Conservation (phyloP, 2,888 invertebrate genomes). For the Latheticus oryzae region DNA sequence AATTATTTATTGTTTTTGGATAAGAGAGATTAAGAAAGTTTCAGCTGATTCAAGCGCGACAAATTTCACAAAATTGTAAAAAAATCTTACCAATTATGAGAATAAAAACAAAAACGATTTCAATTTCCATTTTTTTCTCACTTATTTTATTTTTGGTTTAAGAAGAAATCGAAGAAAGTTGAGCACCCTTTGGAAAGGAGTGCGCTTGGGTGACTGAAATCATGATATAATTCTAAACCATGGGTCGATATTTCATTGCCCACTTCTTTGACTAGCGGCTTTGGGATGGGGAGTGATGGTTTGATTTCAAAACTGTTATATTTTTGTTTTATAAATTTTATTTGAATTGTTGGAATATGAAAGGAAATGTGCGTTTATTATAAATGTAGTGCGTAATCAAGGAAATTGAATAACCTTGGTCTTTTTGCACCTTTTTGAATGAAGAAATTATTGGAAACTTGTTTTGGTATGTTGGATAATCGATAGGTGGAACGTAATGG, state of each 20-base stretch:
- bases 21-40: background rate
- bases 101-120: background rate
- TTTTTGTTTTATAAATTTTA: too few species aligned
- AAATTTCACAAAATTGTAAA: background rate
- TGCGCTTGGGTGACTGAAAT: constrained; percentile 9
- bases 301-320: too few species aligned
- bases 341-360: too few species aligned
- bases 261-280: too few species aligned
- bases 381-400: background rate
- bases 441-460: constrained; percentile 1
- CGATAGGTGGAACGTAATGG: too few species aligned
- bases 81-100: background rate
- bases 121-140: constrained; percentile 3
- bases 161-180: constrained; percentile 12
- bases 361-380: too few species aligned
- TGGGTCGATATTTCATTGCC: too few species aligned
- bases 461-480: too few species aligned
- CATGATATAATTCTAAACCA: too few species aligned
- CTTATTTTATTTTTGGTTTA: background rate
- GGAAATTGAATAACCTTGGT: constrained; percentile 4
- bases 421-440: background rate
- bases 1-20: background rate
- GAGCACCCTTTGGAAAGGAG: constrained; percentile 16
- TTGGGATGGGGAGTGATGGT: too few species aligned
- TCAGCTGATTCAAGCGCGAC: too few species aligned